Evolutionary conservation across 1,140 invertebrate genomes (phyloP), one percentile per base, ranked within the genome.

Genomic region (Drosophila miranda): DNA sequence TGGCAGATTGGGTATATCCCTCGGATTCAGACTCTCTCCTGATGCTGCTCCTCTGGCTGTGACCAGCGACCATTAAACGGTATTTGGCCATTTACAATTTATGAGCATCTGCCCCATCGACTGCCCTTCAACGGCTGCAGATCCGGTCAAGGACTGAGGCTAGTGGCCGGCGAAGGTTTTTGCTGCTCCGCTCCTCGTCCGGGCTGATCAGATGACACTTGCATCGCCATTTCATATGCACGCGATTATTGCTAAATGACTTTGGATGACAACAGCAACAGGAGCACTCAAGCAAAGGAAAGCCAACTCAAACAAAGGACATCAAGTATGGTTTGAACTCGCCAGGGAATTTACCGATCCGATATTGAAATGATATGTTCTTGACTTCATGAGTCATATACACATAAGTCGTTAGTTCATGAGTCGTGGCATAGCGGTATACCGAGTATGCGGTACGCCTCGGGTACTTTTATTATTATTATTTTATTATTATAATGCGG

Each of bases 21-120:
- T 30, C 8, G 8, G 30, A 30, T 7, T 9, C 19, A 2, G 45
- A 30, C 30, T 34, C 23, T 26, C 53, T 44, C 42, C 60, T 6
- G n/a, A 9, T 11, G 54, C 45, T 21, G 52, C 42, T 56, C 13
- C 34, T 64, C 67, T 53, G 71, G 74, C 44, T 80, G 79, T 28
- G 78, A 57, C 60, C 79, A 54, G 56, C 70, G 68, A 44, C 81
- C 80, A 84, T 84, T 84, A 80, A 84, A 86, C 81, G 80, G 63
- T 80, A 73, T 84, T 84, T 84, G 80, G 80, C 61, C 73, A 80
- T 84, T 84, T 73, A 73, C 73, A 84, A 84, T 84, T 84, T 84
- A 84, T 84, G 80, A 63, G 60, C 49, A 67, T 64, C 58, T 38
- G 28, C 30, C 23, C 4, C 4, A 4, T 4, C 23, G 23, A 26